These are phyloP conservation scores for Mellivora capensis DNA, from an alignment of 2,113 vertebrate species.

Conservation along the genomic window DNA sequence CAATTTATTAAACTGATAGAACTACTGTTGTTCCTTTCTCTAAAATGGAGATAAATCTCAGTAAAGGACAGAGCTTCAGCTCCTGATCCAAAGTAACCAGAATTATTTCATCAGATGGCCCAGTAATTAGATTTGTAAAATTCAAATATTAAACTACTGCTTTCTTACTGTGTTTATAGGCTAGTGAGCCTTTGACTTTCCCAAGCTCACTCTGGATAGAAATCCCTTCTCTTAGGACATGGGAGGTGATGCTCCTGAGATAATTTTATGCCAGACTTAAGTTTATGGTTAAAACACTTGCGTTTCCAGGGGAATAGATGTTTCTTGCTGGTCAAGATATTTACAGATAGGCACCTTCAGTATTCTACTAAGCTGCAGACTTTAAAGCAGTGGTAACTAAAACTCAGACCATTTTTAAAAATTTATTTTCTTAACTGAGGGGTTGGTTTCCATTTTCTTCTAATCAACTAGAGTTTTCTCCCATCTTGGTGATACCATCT, in stretches of 20 bases:
- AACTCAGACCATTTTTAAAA: neutral
- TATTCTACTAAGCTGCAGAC: neutral
- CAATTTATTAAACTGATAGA: constrained; percentile 34
- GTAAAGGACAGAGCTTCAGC: neutral
- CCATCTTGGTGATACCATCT: neutral
- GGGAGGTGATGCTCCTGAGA: neutral
- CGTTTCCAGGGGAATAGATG: neutral
- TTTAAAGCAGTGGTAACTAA: neutral
- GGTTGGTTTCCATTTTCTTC: neutral
- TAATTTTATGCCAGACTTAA: neutral
- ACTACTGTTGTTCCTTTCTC: neutral
- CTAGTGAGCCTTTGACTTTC: neutral
- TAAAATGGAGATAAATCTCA: neutral
- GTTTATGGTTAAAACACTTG: neutral
- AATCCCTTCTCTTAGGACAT: neutral
- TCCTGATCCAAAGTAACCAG: neutral
- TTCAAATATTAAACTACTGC: neutral
- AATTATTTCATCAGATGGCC: neutral
- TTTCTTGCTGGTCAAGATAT: neutral
- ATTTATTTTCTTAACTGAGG: neutral
- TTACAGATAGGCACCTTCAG: neutral
- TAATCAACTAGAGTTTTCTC: neutral
- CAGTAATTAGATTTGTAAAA: constrained; percentile 34
- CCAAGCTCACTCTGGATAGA: neutral
- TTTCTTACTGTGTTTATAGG: constrained; percentile 12